Conservation (phyloP, 2,797 vertebrate species). For the Falco columbarius region DNA sequence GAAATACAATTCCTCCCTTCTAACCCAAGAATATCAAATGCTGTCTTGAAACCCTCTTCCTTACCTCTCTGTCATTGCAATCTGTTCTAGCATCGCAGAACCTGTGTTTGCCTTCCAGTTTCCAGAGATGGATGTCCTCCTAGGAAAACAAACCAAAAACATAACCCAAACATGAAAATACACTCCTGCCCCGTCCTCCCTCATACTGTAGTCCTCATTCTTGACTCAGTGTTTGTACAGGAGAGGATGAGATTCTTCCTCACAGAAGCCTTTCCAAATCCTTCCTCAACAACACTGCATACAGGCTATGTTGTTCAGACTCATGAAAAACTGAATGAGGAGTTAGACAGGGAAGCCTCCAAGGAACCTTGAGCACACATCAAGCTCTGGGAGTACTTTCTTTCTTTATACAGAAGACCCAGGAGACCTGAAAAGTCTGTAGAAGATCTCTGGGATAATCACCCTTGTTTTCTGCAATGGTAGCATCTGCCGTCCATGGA, state of each 20-base stretch:
- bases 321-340: constrained; percentile 5
- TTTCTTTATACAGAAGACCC: constrained; percentile 5
- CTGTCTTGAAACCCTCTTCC: not conserved
- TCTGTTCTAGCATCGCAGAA: constrained; percentile 97
- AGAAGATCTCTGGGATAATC: constrained; percentile 20
- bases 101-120: constrained; percentile 99
- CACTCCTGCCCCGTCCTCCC: not conserved
- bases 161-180: constrained; percentile 27
- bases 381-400: constrained; percentile 31
- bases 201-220: not conserved
- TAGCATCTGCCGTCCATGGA: not conserved
- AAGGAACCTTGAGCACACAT: constrained; percentile 46
- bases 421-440: not conserved
- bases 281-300: not conserved
- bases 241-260: constrained; percentile 7
- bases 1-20: constrained; percentile 11
- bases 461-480: constrained; percentile 2
- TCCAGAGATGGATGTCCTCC: constrained; percentile 97
- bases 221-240: constrained; percentile 3
- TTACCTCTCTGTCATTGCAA: constrained; percentile 97
- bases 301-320: constrained; percentile 3
- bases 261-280: constrained; percentile 44
- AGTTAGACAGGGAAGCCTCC: constrained; percentile 40
- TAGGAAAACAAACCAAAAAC: constrained; percentile 74
- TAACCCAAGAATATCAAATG: constrained; percentile 17